Percentiles rank a stretch among this genome's conserved stretches.
phyloP scores from a whole-genome alignment of 2,888 invertebrate genomes.

The Vesta saturnalis region DNA sequence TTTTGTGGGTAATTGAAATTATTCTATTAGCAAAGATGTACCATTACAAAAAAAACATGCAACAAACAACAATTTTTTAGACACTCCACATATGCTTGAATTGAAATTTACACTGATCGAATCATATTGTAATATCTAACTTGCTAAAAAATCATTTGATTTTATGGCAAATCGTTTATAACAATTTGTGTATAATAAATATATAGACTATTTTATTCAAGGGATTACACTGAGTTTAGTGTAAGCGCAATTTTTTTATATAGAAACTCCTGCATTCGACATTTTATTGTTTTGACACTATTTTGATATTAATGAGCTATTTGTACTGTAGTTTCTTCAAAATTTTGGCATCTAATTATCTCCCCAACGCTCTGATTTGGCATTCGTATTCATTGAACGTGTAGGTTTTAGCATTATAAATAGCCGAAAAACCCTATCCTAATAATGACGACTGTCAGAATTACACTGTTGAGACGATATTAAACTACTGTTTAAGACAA shows the following conservation, averaged over 20 bases:
- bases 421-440: neutral
- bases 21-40: conserved; percentile 25
- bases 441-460: conserved; percentile 19
- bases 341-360: neutral
- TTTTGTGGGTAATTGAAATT: conserved; percentile 25
- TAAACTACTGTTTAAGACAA: conserved; percentile 28
- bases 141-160: conserved; percentile 5
- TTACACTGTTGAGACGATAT: conserved; percentile 19
- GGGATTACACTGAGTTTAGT: conserved; percentile 27
- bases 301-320: conserved; percentile 6
- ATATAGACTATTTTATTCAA: conserved; percentile 23
- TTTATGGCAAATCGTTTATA: conserved; percentile 27
- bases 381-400: too few species aligned
- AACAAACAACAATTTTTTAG: conserved; percentile 28
- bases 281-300: conserved; percentile 3
- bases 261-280: conserved; percentile 6
- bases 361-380: too few species aligned
- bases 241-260: conserved; percentile 10
- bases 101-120: conserved; percentile 25
- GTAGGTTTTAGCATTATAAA: too few species aligned
- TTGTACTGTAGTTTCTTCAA: conserved; percentile 1
- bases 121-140: conserved; percentile 4
- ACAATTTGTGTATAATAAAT: conserved; percentile 22
- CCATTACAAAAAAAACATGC: conserved; percentile 29
- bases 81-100: conserved; percentile 36